These are phyloP conservation scores for Epizoanthus rinbou DNA, from an alignment of 92 coral and sea anemone species.

Conservation along the genomic window DNA sequence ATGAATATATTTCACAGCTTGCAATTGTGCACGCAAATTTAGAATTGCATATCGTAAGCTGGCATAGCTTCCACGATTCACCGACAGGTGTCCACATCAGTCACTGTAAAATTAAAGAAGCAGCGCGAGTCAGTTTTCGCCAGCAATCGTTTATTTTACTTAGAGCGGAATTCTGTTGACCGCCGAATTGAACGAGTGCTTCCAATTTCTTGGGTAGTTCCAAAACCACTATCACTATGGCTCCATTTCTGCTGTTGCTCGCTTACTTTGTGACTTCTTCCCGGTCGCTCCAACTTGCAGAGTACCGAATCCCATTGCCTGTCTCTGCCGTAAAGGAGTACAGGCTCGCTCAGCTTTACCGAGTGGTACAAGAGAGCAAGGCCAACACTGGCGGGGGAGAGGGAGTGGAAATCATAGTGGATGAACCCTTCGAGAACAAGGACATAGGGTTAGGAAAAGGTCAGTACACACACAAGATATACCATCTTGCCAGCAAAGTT, in stretches of 20 bases:
- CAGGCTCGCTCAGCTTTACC: slow-evolving; percentile 84
- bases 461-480: slow-evolving; percentile 84
- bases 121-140: no score
- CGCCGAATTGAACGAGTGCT: no score
- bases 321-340: slow-evolving; percentile 81
- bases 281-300: slow-evolving; percentile 8
- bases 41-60: no score
- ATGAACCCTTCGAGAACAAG: slow-evolving; percentile 57
- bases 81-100: no score
- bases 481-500: slow-evolving; percentile 71
- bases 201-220: no score
- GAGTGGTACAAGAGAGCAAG: slow-evolving; percentile 93
- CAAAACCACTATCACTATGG: background rate
- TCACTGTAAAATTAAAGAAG: no score
- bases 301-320: slow-evolving; percentile 85
- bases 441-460: slow-evolving; percentile 25
- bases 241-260: background rate
- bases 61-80: no score
- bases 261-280: background rate
- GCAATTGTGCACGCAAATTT: no score
- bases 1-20: no score
- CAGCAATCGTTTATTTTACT: no score
- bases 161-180: no score
- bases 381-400: slow-evolving; percentile 98
- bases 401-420: slow-evolving; percentile 77